Evolutionary conservation across 1,140 invertebrate genomes (phyloP), one percentile per base, ranked within the genome.

Genomic region (Formica exsecta): DNA sequence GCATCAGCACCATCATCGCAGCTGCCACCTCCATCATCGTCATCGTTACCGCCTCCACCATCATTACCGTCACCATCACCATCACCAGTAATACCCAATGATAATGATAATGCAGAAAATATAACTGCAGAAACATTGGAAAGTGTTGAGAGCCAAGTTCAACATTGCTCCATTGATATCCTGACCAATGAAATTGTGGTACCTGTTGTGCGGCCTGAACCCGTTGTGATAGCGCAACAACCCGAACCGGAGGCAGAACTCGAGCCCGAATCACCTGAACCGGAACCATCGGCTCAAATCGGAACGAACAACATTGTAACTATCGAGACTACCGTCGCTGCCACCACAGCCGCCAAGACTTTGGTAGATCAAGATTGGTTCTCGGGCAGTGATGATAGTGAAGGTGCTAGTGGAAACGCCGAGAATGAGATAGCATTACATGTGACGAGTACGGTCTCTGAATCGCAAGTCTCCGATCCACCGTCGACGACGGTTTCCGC

Each of bases 121-220:
- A 86, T 75, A 13, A 87, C 89, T 22, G 95, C 87, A 32, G 38
- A 44, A 51, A 44, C 77, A n/a, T 25, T 38, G 7, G 88, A 73
- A n/a, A 29, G 51, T 29, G 71, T 92, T 4, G 91, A 92, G 16
- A 92, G 93, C n/a, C 91, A 94, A 64, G 95, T 96, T 73, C 93
- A 95, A 91, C 94, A 89, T 80, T 94, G 93, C 95, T 95, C 95
- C 93, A 95, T 95, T 95, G 93, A 94, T 76, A 86, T 95, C 68
- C 91, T 92, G 19, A 94, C 92, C 62, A 93, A 92, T 71, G 93
- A 95, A 87, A 89, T 93, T 54, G 29, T 73, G 11, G 74, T 51
- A 51, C 48, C 48, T 51, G 48, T 51, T 51, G 48, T 19, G 48
- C 48, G 16, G 48, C 48, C 81, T 62, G 79, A 88, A 68, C 41